Base-by-base conservation (phyloP, 2,797 vertebrate genomes). In the Scarus forsteni region DNA sequence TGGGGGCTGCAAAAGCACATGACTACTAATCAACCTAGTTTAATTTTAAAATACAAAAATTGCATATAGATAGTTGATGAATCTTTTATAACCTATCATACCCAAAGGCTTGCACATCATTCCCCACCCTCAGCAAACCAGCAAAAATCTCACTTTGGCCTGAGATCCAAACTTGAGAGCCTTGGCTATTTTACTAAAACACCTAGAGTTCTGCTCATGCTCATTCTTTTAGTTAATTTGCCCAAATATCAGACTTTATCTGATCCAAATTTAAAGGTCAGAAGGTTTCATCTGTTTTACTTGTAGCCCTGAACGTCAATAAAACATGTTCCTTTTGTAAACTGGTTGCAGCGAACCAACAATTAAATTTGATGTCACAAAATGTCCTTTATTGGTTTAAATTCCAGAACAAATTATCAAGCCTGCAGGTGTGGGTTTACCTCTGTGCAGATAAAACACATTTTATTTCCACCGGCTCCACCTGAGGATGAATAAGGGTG, bases 391-490 rank as follows among this genome's bases (percentile, higher is more conserved):
- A 42, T 9, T 9, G 19, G 3, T 48, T 34, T 8, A 8, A 50
- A 15, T 42, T 44, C 27, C 3, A 8, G 13, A 34, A 1, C 35
- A 46, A 46, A 27, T 9, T 13, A 16, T n/a, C 35, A 10, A 3
- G 34, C 64, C 19, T 18, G 51, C 49, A 58, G 60, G 64, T 74
- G 45, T 38, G 65, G 49, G 49, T 65, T 73, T 19, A 44, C 55
- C n/a, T 43, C 48, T 18, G 18, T 7, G 2, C 6, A 35, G 15
- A 53, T 8, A 36, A 63, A 73, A 64, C 19, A 3, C 8, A 45
- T 16, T 65, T 65, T 60, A 39, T 27, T 11, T 68, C 43, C 18
- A 16, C 14, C 8, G 6, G 10, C 66, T 79, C 62, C 52, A 62
- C 49, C 35, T 52, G 46, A 43, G 68, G 69, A 55, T 9, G 63